These are phyloP conservation scores for Leucopsar rothschildi DNA, from an alignment of 2,113 vertebrate species.

Conservation along the genomic window DNA sequence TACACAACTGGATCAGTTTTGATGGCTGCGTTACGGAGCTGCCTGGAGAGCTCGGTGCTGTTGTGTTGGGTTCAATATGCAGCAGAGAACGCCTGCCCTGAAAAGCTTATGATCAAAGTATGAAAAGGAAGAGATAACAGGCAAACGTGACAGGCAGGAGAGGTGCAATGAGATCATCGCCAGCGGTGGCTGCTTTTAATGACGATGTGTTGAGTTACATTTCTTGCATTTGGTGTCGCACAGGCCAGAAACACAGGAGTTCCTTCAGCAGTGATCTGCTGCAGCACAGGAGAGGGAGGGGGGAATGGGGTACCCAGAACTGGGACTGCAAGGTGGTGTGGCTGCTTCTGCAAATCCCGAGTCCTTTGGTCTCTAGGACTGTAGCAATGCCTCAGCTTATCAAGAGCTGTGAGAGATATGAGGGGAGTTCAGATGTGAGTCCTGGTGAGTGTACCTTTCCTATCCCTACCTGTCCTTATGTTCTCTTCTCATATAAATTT, in stretches of 20 bases:
- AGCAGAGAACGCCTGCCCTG: neutral
- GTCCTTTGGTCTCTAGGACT: too few species aligned
- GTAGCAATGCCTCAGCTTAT: neutral
- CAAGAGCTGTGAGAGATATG: neutral
- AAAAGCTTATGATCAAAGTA: neutral
- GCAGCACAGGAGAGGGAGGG: neutral
- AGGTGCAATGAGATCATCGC: neutral
- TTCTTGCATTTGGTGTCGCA: fast-evolving
- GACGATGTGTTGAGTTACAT: neutral
- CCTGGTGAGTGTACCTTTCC: neutral
- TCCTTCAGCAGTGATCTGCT: neutral
- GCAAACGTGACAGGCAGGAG: neutral
- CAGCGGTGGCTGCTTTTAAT: neutral
- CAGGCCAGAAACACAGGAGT: neutral
- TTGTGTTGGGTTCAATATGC: fast-evolving
- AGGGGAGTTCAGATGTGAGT: neutral
- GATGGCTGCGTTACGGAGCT: neutral
- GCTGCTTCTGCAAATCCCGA: neutral
- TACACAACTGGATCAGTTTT: neutral
- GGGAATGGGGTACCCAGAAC: neutral
- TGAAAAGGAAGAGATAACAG: neutral
- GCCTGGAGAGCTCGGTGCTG: neutral
- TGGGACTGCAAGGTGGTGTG: neutral
- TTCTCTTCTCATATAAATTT: neutral
- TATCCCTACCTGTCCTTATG: neutral